These are phyloP conservation scores for Pseudococcus longispinus DNA, from an alignment of 2,888 invertebrate species.

Conservation along the genomic window DNA sequence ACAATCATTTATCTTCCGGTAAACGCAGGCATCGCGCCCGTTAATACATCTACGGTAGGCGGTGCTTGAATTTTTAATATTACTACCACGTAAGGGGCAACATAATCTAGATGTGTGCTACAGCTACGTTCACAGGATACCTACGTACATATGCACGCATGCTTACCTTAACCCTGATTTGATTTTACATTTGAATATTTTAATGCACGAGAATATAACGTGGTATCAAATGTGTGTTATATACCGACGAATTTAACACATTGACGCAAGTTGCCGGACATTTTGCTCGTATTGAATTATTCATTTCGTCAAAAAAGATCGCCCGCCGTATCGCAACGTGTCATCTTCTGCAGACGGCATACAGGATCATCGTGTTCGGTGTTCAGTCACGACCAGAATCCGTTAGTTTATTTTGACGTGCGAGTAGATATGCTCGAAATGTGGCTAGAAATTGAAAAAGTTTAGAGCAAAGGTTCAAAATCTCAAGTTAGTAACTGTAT, in stretches of 20 bases:
- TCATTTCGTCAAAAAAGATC: conserved; percentile 8
- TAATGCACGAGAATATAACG: too few relatives aligned
- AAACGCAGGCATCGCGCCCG: background rate
- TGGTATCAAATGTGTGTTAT: too few relatives aligned
- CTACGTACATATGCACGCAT: background rate
- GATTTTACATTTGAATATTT: conserved; percentile 15
- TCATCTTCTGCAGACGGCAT: background rate
- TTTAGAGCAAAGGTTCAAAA: background rate
- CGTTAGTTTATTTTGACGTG: background rate
- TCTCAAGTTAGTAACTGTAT: too few relatives aligned
- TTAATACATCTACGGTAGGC: conserved; percentile 26
- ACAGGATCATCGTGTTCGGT: background rate
- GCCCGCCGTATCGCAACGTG: background rate
- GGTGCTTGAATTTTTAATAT: conserved; percentile 33
- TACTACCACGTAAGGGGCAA: background rate
- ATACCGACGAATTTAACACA: conserved; percentile 2
- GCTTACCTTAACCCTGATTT: conserved; percentile 55
- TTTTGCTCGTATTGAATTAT: conserved; percentile 6
- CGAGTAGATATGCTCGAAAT: background rate
- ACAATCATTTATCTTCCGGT: conserved; percentile 55
- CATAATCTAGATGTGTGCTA: background rate
- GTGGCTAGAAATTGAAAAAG: background rate
- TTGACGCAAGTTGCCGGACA: conserved; percentile 36
- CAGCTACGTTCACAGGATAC: background rate
- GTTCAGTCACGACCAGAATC: background rate